Base-by-base conservation (phyloP, 2,888 invertebrate genomes). In the Scaptomyza caliginosa region DNA sequence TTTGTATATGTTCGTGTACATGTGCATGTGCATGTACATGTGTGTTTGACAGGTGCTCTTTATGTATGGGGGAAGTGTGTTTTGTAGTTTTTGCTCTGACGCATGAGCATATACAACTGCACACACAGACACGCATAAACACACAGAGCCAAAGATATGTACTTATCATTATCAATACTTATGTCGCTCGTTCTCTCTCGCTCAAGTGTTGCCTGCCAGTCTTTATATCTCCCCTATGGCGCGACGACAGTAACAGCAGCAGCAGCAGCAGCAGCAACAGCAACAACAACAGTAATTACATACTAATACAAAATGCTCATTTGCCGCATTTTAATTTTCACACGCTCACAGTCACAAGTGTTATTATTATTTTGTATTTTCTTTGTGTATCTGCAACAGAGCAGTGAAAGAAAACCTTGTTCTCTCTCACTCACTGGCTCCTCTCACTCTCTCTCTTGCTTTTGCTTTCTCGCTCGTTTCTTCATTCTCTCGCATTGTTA, bases 311-410 rank as follows among this genome's bases (percentile, higher is more conserved):
- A 85, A 78, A 65, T 82, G 85, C 81, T 86, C 82, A 75, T 82
- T 81, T 81, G 81, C 82, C 82, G 85, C 81, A 81, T 85, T 85
- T 79, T 82, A 62, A 82, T 79, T 79, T 81, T 81, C 85, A 86
- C 81, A 81, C 81, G 85, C 81, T 86, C 82, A 64, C 85, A 86
- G 36, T 58, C 72, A 55, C 72, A 72, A 86, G 87, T 86, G 85
- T 66, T 43, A 17, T 26, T 64, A 72, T 57, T 63, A 24, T 70
- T 74, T 54, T 26, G n/a, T n/a, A n/a, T n/a, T n/a, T n/a, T n/a
- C n/a, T 66, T 43, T 65, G 42, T 46, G 34, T 55, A 55, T 40
- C 38, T 64, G 67, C 51, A 54, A 48, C 50, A 32, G 48, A 38
- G 50, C 38, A 28, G 26, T 28, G 8, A 45, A 28, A 45, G 39